Conservation (phyloP, 1,140 invertebrate genomes). For the Dendrolimus kikuchii region DNA sequence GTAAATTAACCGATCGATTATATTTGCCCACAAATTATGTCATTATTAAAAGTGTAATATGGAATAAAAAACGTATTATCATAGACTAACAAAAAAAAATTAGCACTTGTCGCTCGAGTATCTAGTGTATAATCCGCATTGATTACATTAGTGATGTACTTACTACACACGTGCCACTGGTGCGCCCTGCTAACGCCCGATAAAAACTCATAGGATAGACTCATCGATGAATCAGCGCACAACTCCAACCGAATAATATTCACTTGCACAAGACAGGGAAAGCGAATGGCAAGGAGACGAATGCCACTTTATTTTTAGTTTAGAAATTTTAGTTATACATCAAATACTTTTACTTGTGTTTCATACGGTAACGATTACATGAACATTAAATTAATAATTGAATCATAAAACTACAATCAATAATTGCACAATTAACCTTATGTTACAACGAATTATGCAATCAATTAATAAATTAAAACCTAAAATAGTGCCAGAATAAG, state of each 20-base stretch:
- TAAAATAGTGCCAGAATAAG: too few species aligned
- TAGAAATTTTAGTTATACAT: not conserved
- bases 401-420: too few species aligned
- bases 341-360: too few species aligned
- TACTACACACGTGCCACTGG: conserved; percentile 5
- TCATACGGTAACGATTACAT: too few species aligned
- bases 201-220: conserved; percentile 66
- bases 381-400: too few species aligned
- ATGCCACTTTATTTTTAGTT: conserved; percentile 14
- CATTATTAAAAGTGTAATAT: not conserved
- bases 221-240: conserved; percentile 63
- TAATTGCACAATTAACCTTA: too few species aligned
- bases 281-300: conserved; percentile 36
- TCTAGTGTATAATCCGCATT: too few species aligned
- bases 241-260: conserved; percentile 52
- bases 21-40: conserved; percentile 8
- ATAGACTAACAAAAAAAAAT: too few species aligned
- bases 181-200: conserved; percentile 38
- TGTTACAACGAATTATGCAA: too few species aligned
- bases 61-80: too few species aligned
- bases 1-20: conserved; percentile 6
- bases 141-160: conserved; percentile 10
- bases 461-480: too few species aligned
- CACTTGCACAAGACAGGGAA: conserved; percentile 59
- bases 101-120: too few species aligned